phyloP scores from a whole-genome alignment of 2,888 invertebrate genomes.

The Amitus sp. region DNA sequence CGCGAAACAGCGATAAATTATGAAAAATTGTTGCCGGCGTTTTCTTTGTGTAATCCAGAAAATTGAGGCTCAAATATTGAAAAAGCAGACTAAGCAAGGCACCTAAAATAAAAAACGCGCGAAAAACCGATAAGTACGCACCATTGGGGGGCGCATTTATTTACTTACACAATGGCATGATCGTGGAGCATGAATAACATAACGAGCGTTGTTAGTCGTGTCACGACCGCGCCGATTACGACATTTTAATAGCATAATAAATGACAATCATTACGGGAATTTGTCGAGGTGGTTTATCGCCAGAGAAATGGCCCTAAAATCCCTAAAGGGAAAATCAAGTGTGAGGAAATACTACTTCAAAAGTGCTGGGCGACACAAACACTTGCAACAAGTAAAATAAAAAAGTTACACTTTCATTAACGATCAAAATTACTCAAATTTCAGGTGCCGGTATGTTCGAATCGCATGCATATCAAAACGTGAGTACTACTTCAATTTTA shows the following conservation, averaged over 20 bases:
- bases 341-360: background rate
- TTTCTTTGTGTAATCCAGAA: no score
- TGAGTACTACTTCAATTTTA: no score
- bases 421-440: no score
- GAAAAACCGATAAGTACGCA: no score
- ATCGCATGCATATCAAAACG: no score
- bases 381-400: background rate
- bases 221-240: slow-evolving; percentile 9
- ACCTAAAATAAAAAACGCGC: background rate
- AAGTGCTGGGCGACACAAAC: background rate
- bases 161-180: slow-evolving; percentile 10
- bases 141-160: background rate
- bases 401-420: background rate
- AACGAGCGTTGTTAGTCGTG: slow-evolving; percentile 9
- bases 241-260: slow-evolving; percentile 9
- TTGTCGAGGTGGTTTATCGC: slow-evolving; percentile 1
- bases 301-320: background rate
- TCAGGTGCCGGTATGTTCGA: no score
- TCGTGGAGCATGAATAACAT: slow-evolving; percentile 9
- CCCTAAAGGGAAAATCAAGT: background rate
- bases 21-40: no score
- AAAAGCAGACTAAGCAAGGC: slow-evolving; percentile 2
- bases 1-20: no score
- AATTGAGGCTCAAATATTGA: background rate
- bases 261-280: slow-evolving; percentile 7